A percentile compares a stretch with the other conserved stretches of the same genome.
Evolutionary conservation across 2,888 invertebrate species (phyloP).

Genomic region (Uropetala carovei): DNA sequence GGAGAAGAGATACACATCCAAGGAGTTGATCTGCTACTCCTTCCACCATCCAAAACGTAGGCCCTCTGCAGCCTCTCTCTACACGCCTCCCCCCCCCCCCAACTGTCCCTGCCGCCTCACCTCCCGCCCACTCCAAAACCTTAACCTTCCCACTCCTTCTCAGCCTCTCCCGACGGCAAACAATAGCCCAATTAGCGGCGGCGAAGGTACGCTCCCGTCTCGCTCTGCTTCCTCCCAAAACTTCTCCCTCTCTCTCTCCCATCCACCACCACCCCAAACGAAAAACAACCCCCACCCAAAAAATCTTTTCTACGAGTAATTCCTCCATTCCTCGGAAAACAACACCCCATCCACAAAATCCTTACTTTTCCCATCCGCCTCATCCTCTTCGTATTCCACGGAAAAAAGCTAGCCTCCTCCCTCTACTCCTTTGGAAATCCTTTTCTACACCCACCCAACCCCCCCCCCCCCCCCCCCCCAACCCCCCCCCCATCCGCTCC

Average conservation of each 20-base stretch:
- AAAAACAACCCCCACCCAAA: not conserved
- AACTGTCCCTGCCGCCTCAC: too few relatives aligned
- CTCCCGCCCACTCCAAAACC: too few relatives aligned
- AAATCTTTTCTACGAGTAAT: not conserved
- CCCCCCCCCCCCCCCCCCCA: not conserved
- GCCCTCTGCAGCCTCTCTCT: not conserved
- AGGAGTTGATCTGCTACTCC: not conserved
- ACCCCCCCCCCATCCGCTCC: not conserved
- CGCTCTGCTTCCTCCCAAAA: constrained; percentile 4
- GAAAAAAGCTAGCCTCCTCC: too few relatives aligned
- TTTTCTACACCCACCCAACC: not conserved
- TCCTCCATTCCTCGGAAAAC: not conserved
- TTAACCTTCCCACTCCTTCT: not conserved
- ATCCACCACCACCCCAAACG: not conserved
- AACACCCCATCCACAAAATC: not conserved
- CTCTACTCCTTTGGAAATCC: too few relatives aligned
- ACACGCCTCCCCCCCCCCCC: too few relatives aligned
- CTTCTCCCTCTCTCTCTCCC: too few relatives aligned
- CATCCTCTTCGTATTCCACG: too few relatives aligned
- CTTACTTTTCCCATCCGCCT: not conserved
- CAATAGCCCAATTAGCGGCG: constrained; percentile 27
- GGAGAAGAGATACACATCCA: not conserved
- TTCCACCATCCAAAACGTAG: not conserved
- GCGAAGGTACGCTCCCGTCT: not conserved
- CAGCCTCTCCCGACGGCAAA: constrained; percentile 1